Evolutionary conservation across 2,113 vertebrate species (phyloP).

Genomic region (Ia io): DNA sequence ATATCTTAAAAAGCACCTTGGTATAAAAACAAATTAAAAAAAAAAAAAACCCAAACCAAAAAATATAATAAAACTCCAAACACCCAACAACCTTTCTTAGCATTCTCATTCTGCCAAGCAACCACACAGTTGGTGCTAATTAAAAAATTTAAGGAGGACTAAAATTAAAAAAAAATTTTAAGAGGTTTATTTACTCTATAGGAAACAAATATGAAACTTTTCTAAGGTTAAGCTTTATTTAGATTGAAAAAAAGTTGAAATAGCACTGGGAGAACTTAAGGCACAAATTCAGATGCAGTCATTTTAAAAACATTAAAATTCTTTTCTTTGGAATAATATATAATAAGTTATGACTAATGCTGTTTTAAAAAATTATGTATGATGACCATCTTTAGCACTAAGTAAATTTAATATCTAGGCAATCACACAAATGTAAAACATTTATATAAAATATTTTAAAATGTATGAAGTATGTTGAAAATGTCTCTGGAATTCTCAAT

Average conservation of each 20-base stretch:
- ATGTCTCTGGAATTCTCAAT: conserved; percentile 46
- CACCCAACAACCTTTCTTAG: conserved; percentile 18
- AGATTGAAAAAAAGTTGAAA: conserved; percentile 28
- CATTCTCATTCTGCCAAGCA: conserved; percentile 30
- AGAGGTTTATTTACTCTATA: background rate
- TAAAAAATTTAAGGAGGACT: conserved; percentile 1
- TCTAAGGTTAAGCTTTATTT: background rate
- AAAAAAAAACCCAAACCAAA: background rate
- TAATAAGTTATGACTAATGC: conserved; percentile 68
- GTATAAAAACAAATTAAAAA: conserved; percentile 40
- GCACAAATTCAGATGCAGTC: conserved; percentile 73
- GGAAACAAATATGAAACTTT: conserved; percentile 28
- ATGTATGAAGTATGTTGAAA: conserved; percentile 53
- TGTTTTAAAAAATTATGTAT: conserved; percentile 59
- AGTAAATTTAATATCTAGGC: conserved; percentile 61
- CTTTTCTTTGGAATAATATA: conserved; percentile 80
- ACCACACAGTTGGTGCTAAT: background rate
- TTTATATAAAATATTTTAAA: conserved; percentile 51
- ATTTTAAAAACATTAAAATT: conserved; percentile 59
- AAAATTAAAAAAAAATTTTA: background rate
- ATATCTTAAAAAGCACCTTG: conserved; percentile 67
- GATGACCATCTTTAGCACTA: conserved; percentile 56
- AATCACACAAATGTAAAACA: conserved; percentile 64
- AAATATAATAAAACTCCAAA: conserved; percentile 38
- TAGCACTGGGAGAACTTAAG: conserved; percentile 50